These are phyloP conservation scores for Microtus montanus DNA, from an alignment of 2,113 vertebrate species.

Conservation along the genomic window DNA sequence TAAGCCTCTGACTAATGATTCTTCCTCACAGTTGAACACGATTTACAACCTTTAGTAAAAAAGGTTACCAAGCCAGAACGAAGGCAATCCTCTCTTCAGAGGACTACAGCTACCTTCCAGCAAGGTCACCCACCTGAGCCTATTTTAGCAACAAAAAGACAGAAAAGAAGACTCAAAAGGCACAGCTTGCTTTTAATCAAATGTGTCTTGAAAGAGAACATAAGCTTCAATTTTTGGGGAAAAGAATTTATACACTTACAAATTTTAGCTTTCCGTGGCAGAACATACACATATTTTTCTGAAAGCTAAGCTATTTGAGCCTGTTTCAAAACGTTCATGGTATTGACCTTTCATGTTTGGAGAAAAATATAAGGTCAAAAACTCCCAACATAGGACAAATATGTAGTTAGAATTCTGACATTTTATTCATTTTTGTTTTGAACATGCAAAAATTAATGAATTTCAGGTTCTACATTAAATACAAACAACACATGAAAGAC, in stretches of 20 bases:
- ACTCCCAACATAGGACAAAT: neutral
- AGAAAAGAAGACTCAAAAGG: neutral
- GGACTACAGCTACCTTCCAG: neutral
- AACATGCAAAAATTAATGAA: neutral
- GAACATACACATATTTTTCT: neutral
- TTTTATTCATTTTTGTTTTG: slow-evolving; percentile 40
- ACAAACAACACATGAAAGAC: neutral
- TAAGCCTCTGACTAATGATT: slow-evolving; percentile 37
- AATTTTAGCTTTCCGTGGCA: neutral
- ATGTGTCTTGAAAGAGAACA: slow-evolving; percentile 48
- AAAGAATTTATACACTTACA: slow-evolving; percentile 4
- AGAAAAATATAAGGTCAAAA: slow-evolving; percentile 3
- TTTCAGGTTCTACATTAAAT: slow-evolving; percentile 8
- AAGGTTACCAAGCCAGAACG: neutral
- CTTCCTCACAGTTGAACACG: slow-evolving; percentile 25
- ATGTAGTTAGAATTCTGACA: slow-evolving; percentile 19
- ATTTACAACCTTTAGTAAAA: slow-evolving; percentile 24
- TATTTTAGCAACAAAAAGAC: neutral
- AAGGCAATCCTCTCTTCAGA: neutral
- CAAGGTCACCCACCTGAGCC: neutral
- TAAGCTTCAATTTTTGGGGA: slow-evolving; percentile 24
- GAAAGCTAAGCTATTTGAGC: slow-evolving; percentile 36
- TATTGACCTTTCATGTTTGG: neutral
- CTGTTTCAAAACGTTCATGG: slow-evolving; percentile 12
- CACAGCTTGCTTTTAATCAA: slow-evolving; percentile 23